phyloP scores from a whole-genome alignment of 1,140 invertebrate genomes.

The Zaprionus nigranus region DNA sequence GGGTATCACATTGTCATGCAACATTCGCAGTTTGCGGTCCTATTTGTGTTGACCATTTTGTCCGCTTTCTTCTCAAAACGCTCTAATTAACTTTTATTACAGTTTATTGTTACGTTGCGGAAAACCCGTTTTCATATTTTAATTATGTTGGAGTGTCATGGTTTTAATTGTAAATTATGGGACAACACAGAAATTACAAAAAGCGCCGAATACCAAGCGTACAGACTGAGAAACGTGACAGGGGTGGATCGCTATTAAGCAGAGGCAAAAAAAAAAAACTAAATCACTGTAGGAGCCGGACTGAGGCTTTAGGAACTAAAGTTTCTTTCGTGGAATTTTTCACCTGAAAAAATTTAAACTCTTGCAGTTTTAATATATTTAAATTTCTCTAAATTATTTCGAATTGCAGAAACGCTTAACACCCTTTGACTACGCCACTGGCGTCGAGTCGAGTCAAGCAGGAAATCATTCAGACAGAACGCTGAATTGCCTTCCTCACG shows the following conservation, averaged over 20 bases:
- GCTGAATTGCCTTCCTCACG: no score
- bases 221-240: neutral
- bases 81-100: constrained; percentile 82
- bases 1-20: neutral
- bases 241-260: neutral
- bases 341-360: no score
- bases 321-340: no score
- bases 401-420: neutral
- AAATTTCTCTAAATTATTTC: neutral
- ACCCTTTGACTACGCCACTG: neutral
- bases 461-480: neutral
- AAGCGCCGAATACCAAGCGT: constrained; percentile 41
- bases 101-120: constrained; percentile 73
- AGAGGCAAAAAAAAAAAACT: constrained; percentile 24
- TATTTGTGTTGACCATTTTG: constrained; percentile 8
- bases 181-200: constrained; percentile 65
- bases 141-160: constrained; percentile 82
- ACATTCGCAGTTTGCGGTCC: neutral
- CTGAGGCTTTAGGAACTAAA: neutral
- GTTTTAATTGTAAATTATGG: constrained; percentile 79
- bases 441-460: neutral
- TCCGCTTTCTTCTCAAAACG: constrained; percentile 29
- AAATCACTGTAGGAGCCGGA: neutral
- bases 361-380: no score
- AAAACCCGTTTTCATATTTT: constrained; percentile 80